These are phyloP conservation scores for Drosophila auraria DNA, from an alignment of 1,140 invertebrate species.

Conservation along the genomic window DNA sequence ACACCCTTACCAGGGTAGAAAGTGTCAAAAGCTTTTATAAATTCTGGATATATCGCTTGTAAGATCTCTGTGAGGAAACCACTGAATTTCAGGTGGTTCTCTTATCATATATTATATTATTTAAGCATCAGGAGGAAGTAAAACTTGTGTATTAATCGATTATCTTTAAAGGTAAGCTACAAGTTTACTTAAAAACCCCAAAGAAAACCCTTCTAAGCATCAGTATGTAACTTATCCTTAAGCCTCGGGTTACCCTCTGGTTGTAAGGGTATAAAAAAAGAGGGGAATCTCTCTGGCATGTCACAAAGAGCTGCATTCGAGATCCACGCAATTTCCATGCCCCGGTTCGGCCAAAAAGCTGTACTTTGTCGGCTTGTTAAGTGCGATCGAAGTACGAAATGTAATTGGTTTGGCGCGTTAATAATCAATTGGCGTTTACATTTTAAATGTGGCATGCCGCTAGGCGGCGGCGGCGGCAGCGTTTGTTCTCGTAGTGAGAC, in stretches of 20 bases:
- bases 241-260: background rate
- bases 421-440: conserved; percentile 59
- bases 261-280: background rate
- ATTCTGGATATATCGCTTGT: background rate
- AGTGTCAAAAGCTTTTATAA: too few relatives aligned
- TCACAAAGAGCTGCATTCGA: conserved; percentile 32
- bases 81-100: too few relatives aligned
- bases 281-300: conserved; percentile 19
- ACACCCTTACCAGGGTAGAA: background rate
- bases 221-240: too few relatives aligned
- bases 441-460: conserved; percentile 54
- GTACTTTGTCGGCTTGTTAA: conserved; percentile 51
- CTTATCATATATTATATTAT: too few relatives aligned
- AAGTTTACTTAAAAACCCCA: background rate
- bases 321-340: conserved; percentile 43
- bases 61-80: background rate
- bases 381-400: conserved; percentile 41
- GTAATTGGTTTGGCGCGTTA: conserved; percentile 56
- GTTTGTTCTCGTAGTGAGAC: conserved; percentile 50
- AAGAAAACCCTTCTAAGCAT: background rate
- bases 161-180: background rate
- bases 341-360: background rate
- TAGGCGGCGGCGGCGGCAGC: conserved; percentile 20
- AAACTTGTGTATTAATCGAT: background rate
- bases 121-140: too few relatives aligned